Evolutionary conservation across 2,797 vertebrate species (phyloP).

Genomic region (Neoniphon sammara): DNA sequence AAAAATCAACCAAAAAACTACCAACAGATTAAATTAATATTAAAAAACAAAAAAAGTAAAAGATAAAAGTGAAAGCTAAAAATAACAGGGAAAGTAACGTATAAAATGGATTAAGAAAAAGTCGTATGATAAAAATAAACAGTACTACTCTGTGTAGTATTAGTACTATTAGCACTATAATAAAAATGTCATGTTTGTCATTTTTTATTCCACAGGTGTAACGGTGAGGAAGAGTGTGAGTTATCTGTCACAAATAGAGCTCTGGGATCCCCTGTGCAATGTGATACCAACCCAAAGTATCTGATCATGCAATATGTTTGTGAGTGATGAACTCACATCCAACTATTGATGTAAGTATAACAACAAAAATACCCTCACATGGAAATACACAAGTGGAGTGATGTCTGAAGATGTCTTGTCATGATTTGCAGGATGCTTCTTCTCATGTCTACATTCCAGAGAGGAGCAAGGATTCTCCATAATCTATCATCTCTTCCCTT

Average conservation of each 20-base stretch:
- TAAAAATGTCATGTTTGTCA: no score
- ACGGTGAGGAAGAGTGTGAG: rapidly evolving
- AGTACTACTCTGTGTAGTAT: no score
- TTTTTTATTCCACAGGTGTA: conserved; percentile 4
- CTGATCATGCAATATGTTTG: conserved; percentile 15
- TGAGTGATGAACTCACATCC: neutral
- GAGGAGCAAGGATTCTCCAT: neutral
- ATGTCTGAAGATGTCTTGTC: neutral
- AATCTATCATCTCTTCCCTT: neutral
- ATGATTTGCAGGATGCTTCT: neutral
- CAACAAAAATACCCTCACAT: neutral
- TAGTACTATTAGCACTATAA: no score
- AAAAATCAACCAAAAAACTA: no score
- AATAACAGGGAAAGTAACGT: no score
- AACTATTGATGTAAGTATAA: neutral
- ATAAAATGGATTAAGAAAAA: no score
- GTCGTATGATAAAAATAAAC: no score
- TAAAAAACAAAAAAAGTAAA: no score
- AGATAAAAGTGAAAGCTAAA: no score
- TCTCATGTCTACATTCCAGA: neutral
- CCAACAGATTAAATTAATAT: no score
- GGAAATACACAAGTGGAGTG: neutral
- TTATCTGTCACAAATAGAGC: rapidly evolving
- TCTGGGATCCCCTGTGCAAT: rapidly evolving
- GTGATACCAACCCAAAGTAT: neutral